Percentiles rank a stretch among this genome's conserved stretches.
Conservation (phyloP, 2,888 invertebrate genomes). For the Heliconius erato region DNA sequence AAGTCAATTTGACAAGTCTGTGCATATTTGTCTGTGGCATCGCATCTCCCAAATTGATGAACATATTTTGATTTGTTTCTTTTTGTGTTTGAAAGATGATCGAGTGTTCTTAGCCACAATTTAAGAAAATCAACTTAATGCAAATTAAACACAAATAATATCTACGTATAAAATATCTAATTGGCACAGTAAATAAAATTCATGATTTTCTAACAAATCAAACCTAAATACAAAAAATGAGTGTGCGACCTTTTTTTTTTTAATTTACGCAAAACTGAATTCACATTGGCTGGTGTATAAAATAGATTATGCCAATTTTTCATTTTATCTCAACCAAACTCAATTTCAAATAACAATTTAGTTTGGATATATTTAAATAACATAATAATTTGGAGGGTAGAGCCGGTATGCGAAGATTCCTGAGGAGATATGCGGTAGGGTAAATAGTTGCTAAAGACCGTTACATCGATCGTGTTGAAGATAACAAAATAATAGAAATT, state of each 20-base stretch:
- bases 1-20: conserved; percentile 52
- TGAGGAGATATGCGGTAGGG: conserved; percentile 45
- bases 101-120: no score
- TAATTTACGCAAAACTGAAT: not conserved
- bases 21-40: no score
- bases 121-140: no score
- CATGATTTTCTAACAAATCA: no score
- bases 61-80: no score
- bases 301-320: not conserved
- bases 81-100: no score
- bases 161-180: no score
- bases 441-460: conserved; percentile 46
- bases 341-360: conserved; percentile 17
- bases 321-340: not conserved
- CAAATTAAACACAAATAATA: no score
- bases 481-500: conserved; percentile 17
- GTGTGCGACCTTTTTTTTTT: no score
- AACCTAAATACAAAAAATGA: no score
- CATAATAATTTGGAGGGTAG: conserved; percentile 51
- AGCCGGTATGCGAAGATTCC: conserved; percentile 47
- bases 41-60: no score
- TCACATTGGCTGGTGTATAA: not conserved
- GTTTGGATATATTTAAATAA: conserved; percentile 50
- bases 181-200: no score
- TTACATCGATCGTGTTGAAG: conserved; percentile 22